phyloP scores from a whole-genome alignment of 2,888 invertebrate genomes.

The Notodonta dromedarius region DNA sequence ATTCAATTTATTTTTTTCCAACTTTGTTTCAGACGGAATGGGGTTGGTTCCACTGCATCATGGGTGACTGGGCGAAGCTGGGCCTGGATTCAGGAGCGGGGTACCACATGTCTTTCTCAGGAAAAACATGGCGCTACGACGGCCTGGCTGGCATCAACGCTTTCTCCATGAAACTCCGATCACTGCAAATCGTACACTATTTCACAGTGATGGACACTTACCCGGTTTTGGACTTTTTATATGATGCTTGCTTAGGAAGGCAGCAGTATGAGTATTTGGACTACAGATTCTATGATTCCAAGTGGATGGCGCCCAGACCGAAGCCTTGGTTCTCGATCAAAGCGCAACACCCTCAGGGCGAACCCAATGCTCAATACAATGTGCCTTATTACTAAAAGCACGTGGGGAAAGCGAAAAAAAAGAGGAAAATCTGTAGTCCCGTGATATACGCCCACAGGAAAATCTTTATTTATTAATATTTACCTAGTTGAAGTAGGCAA shows the following conservation, averaged over 20 bases:
- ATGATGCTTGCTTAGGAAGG: constrained; percentile 27
- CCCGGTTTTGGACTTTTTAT: constrained; percentile 40
- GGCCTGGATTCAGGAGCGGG: constrained; percentile 44
- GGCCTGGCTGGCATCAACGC: constrained; percentile 40
- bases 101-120: constrained; percentile 26
- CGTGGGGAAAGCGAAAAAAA: no score
- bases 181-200: constrained; percentile 33
- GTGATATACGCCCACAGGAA: no score
- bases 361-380: background rate
- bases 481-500: no score
- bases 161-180: constrained; percentile 43
- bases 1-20: no score
- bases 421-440: no score
- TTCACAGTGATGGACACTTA: constrained; percentile 41
- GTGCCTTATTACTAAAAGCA: background rate
- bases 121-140: constrained; percentile 25
- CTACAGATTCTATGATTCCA: background rate
- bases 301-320: background rate
- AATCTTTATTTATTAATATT: no score
- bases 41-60: constrained; percentile 47
- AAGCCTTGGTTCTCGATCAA: background rate
- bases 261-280: background rate
- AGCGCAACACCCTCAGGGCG: background rate
- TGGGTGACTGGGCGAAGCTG: constrained; percentile 29
- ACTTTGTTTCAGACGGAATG: constrained; percentile 42